Evolutionary conservation across 2,113 vertebrate genomes (phyloP).

Genomic region (Oreotrochilus melanogaster): DNA sequence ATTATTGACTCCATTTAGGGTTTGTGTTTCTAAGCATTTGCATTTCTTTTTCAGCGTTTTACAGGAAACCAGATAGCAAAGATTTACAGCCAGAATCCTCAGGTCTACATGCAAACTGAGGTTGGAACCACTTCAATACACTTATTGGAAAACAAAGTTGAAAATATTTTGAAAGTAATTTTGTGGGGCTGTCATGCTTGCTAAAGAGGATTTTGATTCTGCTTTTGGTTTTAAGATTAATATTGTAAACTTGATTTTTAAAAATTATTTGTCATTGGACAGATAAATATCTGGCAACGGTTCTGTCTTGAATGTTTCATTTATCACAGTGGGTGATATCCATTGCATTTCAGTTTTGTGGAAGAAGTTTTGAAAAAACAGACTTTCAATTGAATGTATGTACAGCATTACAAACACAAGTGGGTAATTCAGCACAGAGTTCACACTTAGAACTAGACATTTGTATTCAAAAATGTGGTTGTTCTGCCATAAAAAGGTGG

Average conservation of each 20-base stretch:
- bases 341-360: background rate
- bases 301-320: background rate
- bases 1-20: conserved; percentile 62
- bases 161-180: background rate
- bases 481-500: background rate
- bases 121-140: conserved; percentile 72
- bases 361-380: background rate
- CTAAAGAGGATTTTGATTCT: background rate
- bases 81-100: conserved; percentile 80
- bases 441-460: background rate
- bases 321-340: background rate
- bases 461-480: background rate
- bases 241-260: background rate
- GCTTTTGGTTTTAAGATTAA: background rate
- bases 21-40: conserved; percentile 69
- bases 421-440: background rate
- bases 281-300: background rate
- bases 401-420: background rate
- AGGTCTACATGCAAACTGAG: conserved; percentile 86
- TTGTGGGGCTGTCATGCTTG: background rate
- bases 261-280: background rate
- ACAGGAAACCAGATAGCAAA: conserved; percentile 97
- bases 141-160: background rate
- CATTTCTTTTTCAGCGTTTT: conserved; percentile 87
- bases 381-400: background rate